phyloP scores from a whole-genome alignment of 92 coral and sea anemone species.

The Nematostella vectensis region DNA sequence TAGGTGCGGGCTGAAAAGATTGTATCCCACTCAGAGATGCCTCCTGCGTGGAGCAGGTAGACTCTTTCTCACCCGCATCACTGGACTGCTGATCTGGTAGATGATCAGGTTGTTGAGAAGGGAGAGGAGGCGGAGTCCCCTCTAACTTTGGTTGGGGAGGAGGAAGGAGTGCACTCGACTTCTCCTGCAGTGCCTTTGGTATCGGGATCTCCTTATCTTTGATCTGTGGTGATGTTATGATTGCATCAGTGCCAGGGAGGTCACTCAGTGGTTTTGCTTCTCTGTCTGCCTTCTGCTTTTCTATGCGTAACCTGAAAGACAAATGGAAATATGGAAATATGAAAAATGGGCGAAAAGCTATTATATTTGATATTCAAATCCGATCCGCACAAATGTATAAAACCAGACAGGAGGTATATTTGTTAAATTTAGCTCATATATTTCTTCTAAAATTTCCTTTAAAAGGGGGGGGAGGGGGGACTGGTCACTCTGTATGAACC shows the following conservation, averaged over 20 bases:
- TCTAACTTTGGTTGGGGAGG: conserved; percentile 19
- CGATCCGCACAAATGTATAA: too few species aligned
- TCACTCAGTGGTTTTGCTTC: background rate
- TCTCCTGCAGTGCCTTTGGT: conserved; percentile 48
- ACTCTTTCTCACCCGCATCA: conserved; percentile 28
- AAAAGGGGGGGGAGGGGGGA: too few species aligned
- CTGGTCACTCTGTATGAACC: too few species aligned
- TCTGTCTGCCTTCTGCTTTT: background rate
- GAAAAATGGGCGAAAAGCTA: background rate
- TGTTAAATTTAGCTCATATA: too few species aligned
- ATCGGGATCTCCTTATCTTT: conserved; percentile 21
- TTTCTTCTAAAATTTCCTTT: too few species aligned
- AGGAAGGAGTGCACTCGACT: conserved; percentile 45
- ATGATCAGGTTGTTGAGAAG: background rate
- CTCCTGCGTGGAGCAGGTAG: background rate
- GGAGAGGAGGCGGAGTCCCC: conserved; percentile 38
- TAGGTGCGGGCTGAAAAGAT: conserved; percentile 12
- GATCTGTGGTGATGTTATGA: background rate
- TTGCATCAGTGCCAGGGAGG: background rate
- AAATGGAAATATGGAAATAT: background rate
- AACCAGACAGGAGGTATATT: too few species aligned
- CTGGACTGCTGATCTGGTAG: background rate
- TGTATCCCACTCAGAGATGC: background rate
- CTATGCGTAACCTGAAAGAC: background rate
- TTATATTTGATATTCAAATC: too few species aligned